Conservation (phyloP, 2,797 vertebrate genomes). For the Denticeps clupeoides region DNA sequence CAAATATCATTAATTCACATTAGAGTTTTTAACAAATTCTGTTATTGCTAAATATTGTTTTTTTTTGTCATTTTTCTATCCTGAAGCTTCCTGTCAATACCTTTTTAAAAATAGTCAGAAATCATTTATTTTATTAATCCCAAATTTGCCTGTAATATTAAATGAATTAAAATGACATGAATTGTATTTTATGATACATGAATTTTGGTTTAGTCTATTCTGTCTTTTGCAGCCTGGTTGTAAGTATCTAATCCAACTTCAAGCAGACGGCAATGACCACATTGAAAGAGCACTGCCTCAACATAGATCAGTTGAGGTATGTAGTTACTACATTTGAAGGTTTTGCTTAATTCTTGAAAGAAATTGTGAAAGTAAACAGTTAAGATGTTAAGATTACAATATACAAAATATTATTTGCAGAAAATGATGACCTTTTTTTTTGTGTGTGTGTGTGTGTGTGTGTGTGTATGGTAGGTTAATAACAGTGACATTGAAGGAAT, state of each 20-base stretch:
- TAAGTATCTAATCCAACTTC: constrained; percentile 83
- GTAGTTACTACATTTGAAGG: background rate
- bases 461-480: constrained; percentile 61
- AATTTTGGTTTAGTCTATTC: background rate
- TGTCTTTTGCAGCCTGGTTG: constrained; percentile 64
- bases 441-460: background rate
- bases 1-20: too few relatives aligned
- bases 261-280: constrained; percentile 89
- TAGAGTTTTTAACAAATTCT: too few relatives aligned
- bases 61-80: too few relatives aligned
- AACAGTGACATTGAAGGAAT: constrained; percentile 81
- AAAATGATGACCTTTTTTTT: background rate
- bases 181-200: background rate
- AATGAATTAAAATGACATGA: too few relatives aligned
- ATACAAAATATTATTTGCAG: too few relatives aligned
- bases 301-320: constrained; percentile 77
- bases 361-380: too few relatives aligned
- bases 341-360: background rate
- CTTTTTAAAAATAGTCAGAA: too few relatives aligned
- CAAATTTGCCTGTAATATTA: too few relatives aligned
- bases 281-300: constrained; percentile 89
- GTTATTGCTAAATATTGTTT: too few relatives aligned
- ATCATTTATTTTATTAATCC: too few relatives aligned
- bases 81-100: too few relatives aligned
- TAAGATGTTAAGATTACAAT: too few relatives aligned